Percentiles rank a stretch among this genome's conserved stretches.
Conservation (phyloP, 2,113 vertebrate species). For the Anoplopoma fimbria region DNA sequence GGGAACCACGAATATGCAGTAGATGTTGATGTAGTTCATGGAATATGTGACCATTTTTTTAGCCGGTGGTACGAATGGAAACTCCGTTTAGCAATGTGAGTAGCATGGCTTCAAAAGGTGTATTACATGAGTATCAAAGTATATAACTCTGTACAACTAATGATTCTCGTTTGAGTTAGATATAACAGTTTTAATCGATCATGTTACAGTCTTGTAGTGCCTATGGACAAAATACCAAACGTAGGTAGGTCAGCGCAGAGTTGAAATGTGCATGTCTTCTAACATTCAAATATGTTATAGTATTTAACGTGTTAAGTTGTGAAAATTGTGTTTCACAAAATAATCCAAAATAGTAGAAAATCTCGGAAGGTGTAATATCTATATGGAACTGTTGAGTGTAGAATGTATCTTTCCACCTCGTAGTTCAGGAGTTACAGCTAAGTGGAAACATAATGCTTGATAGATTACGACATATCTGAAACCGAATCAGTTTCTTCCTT, state of each 20-base stretch:
- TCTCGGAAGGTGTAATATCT: neutral
- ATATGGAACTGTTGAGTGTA: neutral
- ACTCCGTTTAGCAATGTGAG: neutral
- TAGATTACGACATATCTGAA: constrained; percentile 3
- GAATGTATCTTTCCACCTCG: neutral
- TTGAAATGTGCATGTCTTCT: no score
- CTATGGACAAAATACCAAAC: neutral
- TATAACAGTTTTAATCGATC: neutral
- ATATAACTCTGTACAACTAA: neutral
- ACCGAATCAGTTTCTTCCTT: constrained; percentile 4
- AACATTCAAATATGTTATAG: neutral
- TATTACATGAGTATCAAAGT: neutral
- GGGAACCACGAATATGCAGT: neutral
- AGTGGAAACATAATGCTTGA: constrained; percentile 6
- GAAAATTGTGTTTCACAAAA: neutral
- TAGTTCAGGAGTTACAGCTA: neutral
- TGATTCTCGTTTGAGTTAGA: neutral
- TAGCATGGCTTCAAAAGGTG: neutral
- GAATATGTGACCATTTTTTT: neutral
- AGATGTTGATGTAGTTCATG: neutral
- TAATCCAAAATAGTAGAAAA: neutral
- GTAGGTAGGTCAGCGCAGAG: neutral
- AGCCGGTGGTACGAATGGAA: neutral
- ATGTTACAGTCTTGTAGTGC: neutral
- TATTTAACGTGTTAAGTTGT: neutral